Conservation (phyloP, 2,113 vertebrate species). For the Falco punctatus region DNA sequence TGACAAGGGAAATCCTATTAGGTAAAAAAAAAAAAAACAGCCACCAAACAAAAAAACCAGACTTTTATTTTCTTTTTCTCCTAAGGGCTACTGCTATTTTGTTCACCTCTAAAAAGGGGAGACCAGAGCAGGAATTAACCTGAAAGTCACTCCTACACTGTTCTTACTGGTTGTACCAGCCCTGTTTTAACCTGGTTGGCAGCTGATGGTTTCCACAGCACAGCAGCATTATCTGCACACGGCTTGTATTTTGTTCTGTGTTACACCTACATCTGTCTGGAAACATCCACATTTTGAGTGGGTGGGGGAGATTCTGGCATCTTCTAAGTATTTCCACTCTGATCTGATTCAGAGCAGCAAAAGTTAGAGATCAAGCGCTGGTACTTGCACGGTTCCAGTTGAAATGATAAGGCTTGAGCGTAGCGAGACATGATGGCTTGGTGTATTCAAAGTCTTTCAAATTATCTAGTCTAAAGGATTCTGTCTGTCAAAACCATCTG, state of each 20-base stretch:
- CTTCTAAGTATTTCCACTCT: not conserved
- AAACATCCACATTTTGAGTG: not conserved
- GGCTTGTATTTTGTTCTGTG: not conserved
- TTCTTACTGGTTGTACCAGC: not conserved
- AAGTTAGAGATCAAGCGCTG: not conserved
- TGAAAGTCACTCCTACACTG: rapidly evolving
- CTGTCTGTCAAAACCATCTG: not conserved
- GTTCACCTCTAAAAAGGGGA: not conserved
- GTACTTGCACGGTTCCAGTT: not conserved
- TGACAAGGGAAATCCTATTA: not conserved
- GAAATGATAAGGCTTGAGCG: not conserved
- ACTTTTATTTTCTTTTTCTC: not conserved
- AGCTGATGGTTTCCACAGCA: not conserved
- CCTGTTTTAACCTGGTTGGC: not conserved
- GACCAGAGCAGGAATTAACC: not conserved
- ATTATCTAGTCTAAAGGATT: not conserved
- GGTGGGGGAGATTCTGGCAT: not conserved
- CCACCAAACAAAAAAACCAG: too few relatives aligned
- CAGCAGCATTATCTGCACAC: not conserved
- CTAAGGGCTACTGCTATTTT: not conserved
- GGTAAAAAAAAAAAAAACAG: not conserved
- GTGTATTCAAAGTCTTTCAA: not conserved
- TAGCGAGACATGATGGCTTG: rapidly evolving
- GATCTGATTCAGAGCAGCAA: not conserved
- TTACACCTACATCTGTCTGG: not conserved